Evolutionary conservation across 2,113 vertebrate species (phyloP).

Genomic region (Butorides virescens): DNA sequence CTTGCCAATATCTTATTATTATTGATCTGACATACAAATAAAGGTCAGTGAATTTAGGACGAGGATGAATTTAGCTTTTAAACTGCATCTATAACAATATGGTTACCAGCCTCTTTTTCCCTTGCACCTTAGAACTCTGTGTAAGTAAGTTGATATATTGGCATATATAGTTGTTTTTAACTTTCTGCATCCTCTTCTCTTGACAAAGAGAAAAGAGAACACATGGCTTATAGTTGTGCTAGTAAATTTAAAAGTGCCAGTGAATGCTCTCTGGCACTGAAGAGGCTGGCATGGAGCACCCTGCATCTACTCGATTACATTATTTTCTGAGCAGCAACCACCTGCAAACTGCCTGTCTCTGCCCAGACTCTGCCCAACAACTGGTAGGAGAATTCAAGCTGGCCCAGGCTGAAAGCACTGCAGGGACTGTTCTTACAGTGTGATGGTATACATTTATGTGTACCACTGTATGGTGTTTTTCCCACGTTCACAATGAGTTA

Average conservation of each 20-base stretch:
- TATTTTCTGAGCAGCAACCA: conserved; percentile 10
- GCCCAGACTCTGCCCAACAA: neutral
- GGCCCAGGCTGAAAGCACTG: neutral
- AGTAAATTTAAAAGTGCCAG: neutral
- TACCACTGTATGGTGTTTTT: neutral
- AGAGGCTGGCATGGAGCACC: neutral
- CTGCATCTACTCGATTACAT: neutral
- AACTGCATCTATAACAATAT: neutral
- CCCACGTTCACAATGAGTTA: neutral
- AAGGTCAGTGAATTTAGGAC: conserved; percentile 33
- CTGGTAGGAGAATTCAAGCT: neutral
- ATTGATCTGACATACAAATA: conserved; percentile 33
- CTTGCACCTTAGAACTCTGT: neutral
- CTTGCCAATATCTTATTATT: conserved; percentile 27
- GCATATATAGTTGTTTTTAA: neutral
- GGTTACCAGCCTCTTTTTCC: neutral
- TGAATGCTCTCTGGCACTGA: neutral
- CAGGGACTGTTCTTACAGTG: neutral
- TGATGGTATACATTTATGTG: fast-evolving
- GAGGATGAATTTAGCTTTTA: conserved; percentile 16
- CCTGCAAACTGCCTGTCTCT: neutral
- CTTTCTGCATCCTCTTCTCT: neutral
- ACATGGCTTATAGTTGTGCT: neutral
- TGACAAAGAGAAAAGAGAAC: neutral
- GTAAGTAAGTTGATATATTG: neutral